Base-by-base conservation (phyloP, 2,113 vertebrate genomes). In the Synchiropus splendidus region DNA sequence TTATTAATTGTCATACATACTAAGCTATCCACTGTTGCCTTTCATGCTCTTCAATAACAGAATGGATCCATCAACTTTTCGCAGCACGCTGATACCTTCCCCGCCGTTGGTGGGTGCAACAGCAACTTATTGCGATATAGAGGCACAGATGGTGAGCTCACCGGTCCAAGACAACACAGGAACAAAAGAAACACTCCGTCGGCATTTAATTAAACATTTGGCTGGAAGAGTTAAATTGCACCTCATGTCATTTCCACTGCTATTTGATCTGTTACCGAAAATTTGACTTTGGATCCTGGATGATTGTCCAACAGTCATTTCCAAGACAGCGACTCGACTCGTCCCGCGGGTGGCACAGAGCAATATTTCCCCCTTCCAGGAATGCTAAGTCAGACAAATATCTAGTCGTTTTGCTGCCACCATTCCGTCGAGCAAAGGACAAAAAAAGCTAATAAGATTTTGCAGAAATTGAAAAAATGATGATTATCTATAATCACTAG, bases 401-500 rank as follows among this genome's bases (percentile, higher is more conserved):
- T 43, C 34, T 37, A 16, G 35, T 57, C 6, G 44, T 14, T 9
- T 47, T 36, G 10, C 48, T 4, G 16, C 6, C 4, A 2, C 56
- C 49, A 14, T 34, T 42, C 41, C 34, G 46, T 79, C 82, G 83
- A 84, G 79, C 76, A 74, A 78, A 69, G 86, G 89, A 87, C 85
- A 87, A 88, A 49, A 60, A 72, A 87, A 87, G 70, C 86, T 86
- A 90, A 93, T 90, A 92, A 87, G 86, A 91, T 89, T 83, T 75
- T 89, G 72, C 82, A 79, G 77, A 77, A 51, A 41, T 41, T 2
- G 9, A 16, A n/a, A 88, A 52, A 52, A 87, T 85, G 86, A 91
- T 90, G 86, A 92, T 94, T 89, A 91, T 90, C 87, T 91, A 91
- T 91, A 93, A 93, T 94, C 89, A 90, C 87, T 89, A 89, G 89